A percentile compares a stretch with the other conserved stretches of the same genome.
phyloP scores from a whole-genome alignment of 2,797 vertebrate species.

The Muscicapa striata region DNA sequence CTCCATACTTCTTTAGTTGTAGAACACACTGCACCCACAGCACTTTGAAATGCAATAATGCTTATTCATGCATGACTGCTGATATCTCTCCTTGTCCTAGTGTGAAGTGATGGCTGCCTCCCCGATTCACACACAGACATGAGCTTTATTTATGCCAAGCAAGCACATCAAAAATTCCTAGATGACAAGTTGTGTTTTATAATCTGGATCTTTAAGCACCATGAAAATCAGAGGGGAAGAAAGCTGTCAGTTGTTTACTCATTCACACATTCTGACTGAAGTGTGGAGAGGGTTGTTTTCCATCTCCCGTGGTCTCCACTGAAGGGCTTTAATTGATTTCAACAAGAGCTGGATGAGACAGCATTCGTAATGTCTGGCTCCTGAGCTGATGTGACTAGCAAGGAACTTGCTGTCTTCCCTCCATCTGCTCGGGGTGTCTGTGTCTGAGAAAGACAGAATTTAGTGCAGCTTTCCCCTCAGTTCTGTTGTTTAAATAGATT shows the following conservation, averaged over 20 bases:
- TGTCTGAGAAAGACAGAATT: background rate
- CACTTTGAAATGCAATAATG: background rate
- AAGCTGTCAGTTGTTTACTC: background rate
- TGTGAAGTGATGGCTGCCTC: background rate
- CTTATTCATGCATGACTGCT: background rate
- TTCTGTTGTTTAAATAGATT: background rate
- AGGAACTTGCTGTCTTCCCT: background rate
- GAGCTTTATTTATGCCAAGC: background rate
- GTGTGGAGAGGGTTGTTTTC: background rate
- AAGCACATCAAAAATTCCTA: constrained; percentile 10
- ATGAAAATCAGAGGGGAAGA: constrained; percentile 24
- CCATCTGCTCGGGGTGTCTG: background rate
- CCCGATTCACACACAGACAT: background rate
- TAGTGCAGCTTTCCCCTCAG: background rate
- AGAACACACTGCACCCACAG: background rate
- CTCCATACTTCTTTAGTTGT: background rate
- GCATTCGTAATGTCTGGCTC: constrained; percentile 4
- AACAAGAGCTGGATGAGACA: background rate
- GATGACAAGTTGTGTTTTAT: constrained; percentile 7
- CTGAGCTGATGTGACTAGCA: constrained; percentile 34
- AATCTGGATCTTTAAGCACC: background rate
- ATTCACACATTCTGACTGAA: constrained; percentile 19
- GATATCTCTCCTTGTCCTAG: background rate
- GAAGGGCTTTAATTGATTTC: constrained; percentile 22
- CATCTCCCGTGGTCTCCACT: background rate